phyloP scores from a whole-genome alignment of 2,113 vertebrate species.

The Caloenas nicobarica region DNA sequence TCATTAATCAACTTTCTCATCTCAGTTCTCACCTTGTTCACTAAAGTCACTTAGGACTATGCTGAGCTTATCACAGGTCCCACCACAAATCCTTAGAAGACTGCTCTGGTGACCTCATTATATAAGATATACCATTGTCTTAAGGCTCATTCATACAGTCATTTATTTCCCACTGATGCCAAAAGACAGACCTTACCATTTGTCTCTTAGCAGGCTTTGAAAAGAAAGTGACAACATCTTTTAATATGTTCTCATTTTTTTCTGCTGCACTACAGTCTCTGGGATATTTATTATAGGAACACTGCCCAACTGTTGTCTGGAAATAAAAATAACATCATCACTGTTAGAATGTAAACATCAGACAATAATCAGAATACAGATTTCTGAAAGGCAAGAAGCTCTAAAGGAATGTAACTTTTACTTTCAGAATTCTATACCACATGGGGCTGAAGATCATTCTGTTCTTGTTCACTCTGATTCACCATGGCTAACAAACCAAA shows the following conservation, averaged over 20 bases:
- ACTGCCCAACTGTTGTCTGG: conserved; percentile 84
- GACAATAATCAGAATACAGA: neutral
- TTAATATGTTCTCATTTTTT: conserved; percentile 50
- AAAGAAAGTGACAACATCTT: conserved; percentile 84
- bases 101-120: neutral
- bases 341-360: neutral
- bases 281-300: conserved; percentile 72
- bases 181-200: conserved; percentile 78
- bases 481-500: neutral
- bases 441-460: neutral
- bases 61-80: neutral
- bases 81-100: neutral
- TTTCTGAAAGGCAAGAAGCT: neutral
- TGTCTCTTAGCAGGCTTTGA: conserved; percentile 80
- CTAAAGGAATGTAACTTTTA: neutral
- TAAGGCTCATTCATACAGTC: neutral
- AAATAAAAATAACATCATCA: conserved; percentile 40
- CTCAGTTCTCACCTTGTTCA: neutral
- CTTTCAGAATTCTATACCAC: neutral
- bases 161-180: neutral
- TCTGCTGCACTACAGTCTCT: conserved; percentile 73
- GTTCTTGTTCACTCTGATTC: neutral
- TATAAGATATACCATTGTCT: neutral
- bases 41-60: neutral
- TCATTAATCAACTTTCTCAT: neutral